phyloP scores from a whole-genome alignment of 2,113 vertebrate genomes.

The Sander lucioperca region DNA sequence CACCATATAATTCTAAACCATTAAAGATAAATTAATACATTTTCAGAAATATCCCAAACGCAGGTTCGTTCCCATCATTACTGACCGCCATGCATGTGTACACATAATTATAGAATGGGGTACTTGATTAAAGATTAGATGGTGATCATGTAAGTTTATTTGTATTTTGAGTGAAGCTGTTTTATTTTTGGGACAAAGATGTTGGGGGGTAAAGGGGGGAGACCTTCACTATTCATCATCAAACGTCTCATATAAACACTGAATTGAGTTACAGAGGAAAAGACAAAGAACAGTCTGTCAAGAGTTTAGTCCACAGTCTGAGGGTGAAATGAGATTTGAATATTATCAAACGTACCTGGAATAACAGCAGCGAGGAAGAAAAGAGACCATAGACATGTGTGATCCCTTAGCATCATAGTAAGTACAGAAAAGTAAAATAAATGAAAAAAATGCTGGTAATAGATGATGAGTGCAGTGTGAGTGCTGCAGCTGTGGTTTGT shows the following conservation, averaged over 20 bases:
- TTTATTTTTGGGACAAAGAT: neutral
- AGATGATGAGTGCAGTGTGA: neutral
- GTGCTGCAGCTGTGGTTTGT: slow-evolving; percentile 21
- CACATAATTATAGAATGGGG: neutral
- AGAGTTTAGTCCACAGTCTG: neutral
- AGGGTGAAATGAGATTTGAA: neutral
- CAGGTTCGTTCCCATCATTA: too few species aligned
- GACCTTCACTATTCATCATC: neutral
- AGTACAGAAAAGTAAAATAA: neutral
- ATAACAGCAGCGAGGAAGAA: slow-evolving; percentile 50
- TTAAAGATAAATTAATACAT: neutral
- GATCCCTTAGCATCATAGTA: neutral
- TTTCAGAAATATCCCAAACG: neutral
- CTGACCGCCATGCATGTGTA: neutral
- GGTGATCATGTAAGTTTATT: neutral
- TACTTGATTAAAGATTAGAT: neutral
- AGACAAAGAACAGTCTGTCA: neutral
- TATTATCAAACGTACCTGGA: slow-evolving; percentile 53
- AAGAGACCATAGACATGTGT: slow-evolving; percentile 2
- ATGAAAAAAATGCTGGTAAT: accelerated
- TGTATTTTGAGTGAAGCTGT: neutral
- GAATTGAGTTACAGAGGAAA: neutral
- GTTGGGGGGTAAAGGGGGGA: neutral
- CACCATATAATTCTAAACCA: neutral
- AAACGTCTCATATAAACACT: neutral